A percentile compares a stretch with the other conserved stretches of the same genome.
phyloP scores from a whole-genome alignment of 2,113 vertebrate species.

The Xenus cinereus region DNA sequence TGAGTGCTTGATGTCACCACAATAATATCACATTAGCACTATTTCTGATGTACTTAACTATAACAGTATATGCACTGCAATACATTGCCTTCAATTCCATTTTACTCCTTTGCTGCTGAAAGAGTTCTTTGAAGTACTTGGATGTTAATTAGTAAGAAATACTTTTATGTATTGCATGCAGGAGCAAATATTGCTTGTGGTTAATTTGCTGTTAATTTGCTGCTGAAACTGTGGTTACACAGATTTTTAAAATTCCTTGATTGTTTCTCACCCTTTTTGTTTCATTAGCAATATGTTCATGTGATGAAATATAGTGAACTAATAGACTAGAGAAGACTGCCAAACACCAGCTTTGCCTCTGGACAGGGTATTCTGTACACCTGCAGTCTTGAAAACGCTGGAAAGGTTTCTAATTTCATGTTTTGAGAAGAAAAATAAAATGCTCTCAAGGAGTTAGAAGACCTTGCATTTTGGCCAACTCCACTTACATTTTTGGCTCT shows the following conservation, averaged over 20 bases:
- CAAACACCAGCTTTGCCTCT: constrained; percentile 56
- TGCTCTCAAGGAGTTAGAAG: constrained; percentile 52
- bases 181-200: neutral
- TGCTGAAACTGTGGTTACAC: neutral
- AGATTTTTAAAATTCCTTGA: neutral
- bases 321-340: constrained; percentile 10
- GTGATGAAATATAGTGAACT: constrained; percentile 22
- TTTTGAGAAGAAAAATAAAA: constrained; percentile 63
- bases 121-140: neutral
- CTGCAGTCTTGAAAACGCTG: constrained; percentile 64
- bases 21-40: neutral
- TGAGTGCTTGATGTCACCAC: neutral
- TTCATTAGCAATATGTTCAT: constrained; percentile 6
- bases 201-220: constrained; percentile 1
- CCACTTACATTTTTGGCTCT: constrained; percentile 62
- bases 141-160: neutral
- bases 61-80: neutral
- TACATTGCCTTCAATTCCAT: neutral
- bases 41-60: neutral
- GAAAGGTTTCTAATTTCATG: constrained; percentile 61
- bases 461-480: constrained; percentile 50
- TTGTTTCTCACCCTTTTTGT: neutral
- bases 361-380: constrained; percentile 61
- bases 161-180: neutral
- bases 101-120: neutral